Base-by-base conservation (phyloP, 2,113 vertebrate genomes). In the Rostratula benghalensis region DNA sequence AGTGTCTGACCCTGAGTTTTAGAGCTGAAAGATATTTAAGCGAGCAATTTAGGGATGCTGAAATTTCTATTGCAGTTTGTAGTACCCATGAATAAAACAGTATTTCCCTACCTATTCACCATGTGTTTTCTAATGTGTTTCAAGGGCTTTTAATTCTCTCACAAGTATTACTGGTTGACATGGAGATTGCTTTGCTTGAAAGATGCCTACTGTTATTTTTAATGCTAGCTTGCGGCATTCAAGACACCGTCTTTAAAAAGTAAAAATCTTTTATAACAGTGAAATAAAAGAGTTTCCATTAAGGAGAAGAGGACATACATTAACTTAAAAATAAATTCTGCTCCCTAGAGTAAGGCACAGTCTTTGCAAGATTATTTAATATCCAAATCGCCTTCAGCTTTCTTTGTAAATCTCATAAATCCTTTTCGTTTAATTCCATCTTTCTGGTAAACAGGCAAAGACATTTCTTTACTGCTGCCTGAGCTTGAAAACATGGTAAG, bases 171-270 rank as follows among this genome's bases (percentile, higher is more conserved):
- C 46, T 63, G 74, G 56, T 43, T 86, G 76, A 86, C 71, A 93
- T 51, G 90, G 88, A 94, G 64, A 93, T 27, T 48, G 54, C n/a
- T 83, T 81, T 83, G 64, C 56, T 85, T 90, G 54, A 93, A 87
- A 88, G 50, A 95, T 27, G 60, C 16, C 51, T 31, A 63, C 33
- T 90, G 75, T 63, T 80, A 87, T 28, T 86, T 89, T 73, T 76
- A 87, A 82, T 53, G 50, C 41, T 75, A 78, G 39, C 57, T 94
- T 69, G 31, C 6, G 9, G 56, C 53, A 94, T 45, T 45, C 35
- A 76, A 68, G 33, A 77, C 67, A 39, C 7, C 37, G 39, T 80
- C 51, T 65, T 83, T 24, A 64, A 78, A 80, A 60, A 80, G 56
- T 31, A 41, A 76, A 86, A 68, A 60, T 30, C 27, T 90, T 78